Percentiles rank a stretch among this genome's conserved stretches.
Evolutionary conservation across 1,140 invertebrate species (phyloP).

Genomic region (Lordiphosa collinella): DNA sequence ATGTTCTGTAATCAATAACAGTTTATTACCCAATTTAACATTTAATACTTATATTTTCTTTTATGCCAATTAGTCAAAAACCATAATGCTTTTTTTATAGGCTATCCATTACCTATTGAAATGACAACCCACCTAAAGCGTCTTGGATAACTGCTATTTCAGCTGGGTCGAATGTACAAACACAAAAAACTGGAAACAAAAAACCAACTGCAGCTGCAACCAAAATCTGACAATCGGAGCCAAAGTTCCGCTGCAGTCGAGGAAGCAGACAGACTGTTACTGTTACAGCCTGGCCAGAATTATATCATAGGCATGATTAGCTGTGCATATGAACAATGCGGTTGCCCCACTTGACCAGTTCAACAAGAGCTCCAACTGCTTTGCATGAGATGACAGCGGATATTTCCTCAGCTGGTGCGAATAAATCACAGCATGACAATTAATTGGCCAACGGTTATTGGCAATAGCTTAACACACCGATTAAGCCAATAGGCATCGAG

Average conservation of each 20-base stretch:
- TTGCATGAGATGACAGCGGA: conserved; percentile 55
- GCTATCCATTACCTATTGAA: too few species aligned
- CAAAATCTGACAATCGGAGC: conserved; percentile 11
- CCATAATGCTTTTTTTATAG: too few species aligned
- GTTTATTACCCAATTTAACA: too few species aligned
- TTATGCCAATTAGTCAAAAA: too few species aligned
- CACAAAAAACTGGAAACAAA: conserved; percentile 7
- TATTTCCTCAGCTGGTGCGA: conserved; percentile 51
- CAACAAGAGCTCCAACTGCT: conserved; percentile 13
- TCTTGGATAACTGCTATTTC: neutral
- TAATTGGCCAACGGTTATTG: conserved; percentile 71
- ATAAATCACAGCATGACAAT: conserved; percentile 47
- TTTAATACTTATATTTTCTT: too few species aligned
- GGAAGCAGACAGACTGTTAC: conserved; percentile 41
- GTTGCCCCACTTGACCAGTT: conserved; percentile 14
- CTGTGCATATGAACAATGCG: conserved; percentile 13
- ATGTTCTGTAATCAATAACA: too few species aligned
- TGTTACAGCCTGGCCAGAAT: conserved; percentile 51
- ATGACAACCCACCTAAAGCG: neutral
- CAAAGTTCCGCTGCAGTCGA: conserved; percentile 20
- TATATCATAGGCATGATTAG: conserved; percentile 55
- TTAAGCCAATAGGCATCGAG: conserved; percentile 54
- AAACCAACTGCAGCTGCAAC: conserved; percentile 37
- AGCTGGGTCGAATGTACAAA: conserved; percentile 7
- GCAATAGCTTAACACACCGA: conserved; percentile 48